These are phyloP conservation scores for Chauna torquata DNA, from an alignment of 2,113 vertebrate genomes.

Conservation along the genomic window DNA sequence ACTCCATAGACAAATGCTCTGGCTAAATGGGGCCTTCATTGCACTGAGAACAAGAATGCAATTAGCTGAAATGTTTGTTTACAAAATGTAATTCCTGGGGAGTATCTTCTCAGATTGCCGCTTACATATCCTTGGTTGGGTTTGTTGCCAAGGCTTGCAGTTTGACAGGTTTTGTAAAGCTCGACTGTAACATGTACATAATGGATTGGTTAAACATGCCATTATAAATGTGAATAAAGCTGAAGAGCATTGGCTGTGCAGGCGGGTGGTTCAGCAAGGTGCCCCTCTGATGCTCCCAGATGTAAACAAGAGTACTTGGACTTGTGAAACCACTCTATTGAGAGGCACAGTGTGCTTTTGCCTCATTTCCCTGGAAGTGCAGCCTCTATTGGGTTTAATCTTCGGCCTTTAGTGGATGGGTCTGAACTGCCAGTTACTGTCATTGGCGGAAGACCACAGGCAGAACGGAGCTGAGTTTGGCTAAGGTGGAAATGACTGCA, in stretches of 20 bases:
- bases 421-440: background rate
- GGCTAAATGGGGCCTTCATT: slow-evolving; percentile 65
- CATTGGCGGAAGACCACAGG: background rate
- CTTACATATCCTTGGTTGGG: slow-evolving; percentile 33
- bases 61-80: slow-evolving; percentile 76
- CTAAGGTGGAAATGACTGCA: background rate
- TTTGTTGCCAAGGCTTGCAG: slow-evolving; percentile 56
- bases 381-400: background rate
- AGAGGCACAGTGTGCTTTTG: background rate
- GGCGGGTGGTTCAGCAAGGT: background rate
- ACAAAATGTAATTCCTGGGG: slow-evolving; percentile 72
- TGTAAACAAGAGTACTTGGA: background rate
- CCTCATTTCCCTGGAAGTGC: background rate
- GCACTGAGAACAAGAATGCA: slow-evolving; percentile 73
- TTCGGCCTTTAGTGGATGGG: background rate
- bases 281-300: background rate
- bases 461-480: background rate
- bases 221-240: background rate
- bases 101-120: slow-evolving; percentile 56
- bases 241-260: background rate
- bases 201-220: background rate
- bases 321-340: background rate
- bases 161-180: slow-evolving; percentile 13
- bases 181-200: background rate
- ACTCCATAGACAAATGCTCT: slow-evolving; percentile 54